Conservation (phyloP, 2,113 vertebrate species). For the Panurus biarmicus region DNA sequence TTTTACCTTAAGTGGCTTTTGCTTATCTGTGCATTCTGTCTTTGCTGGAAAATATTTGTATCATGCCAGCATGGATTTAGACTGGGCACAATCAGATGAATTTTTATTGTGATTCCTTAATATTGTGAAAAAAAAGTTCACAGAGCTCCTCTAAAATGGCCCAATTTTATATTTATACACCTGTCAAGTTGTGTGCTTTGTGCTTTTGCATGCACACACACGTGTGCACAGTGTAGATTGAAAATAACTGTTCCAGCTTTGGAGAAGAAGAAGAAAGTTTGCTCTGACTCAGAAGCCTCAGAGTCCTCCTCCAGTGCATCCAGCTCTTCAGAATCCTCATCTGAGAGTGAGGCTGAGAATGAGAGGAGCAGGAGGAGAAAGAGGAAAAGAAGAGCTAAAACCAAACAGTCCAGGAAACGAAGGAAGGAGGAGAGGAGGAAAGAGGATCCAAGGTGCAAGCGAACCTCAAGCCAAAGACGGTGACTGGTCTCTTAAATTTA, state of each 20-base stretch:
- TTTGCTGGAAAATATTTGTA: neutral
- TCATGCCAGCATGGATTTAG: neutral
- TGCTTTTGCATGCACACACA: neutral
- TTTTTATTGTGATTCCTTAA: neutral
- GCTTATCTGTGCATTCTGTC: neutral
- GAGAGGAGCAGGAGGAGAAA: constrained; percentile 75
- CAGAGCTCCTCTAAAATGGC: neutral
- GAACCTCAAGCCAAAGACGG: constrained; percentile 60
- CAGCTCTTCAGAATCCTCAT: constrained; percentile 74
- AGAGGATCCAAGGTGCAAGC: constrained; percentile 63
- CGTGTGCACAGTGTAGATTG: neutral
- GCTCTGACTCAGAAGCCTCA: constrained; percentile 71
- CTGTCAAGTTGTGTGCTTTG: neutral
- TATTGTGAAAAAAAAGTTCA: neutral
- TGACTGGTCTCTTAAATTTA: constrained; percentile 16
- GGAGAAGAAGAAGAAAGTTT: constrained; percentile 81
- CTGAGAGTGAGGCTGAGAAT: constrained; percentile 77
- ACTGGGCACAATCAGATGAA: neutral
- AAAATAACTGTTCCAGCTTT: constrained; percentile 68
- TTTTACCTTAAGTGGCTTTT: neutral
- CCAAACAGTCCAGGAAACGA: constrained; percentile 77
- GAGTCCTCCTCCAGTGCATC: constrained; percentile 77
- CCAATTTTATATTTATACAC: rapidly evolving
- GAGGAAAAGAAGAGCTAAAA: constrained; percentile 75
- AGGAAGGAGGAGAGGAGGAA: constrained; percentile 70